Evolutionary conservation across 2,888 invertebrate species (phyloP).

Genomic region (Steromphala cineraria): DNA sequence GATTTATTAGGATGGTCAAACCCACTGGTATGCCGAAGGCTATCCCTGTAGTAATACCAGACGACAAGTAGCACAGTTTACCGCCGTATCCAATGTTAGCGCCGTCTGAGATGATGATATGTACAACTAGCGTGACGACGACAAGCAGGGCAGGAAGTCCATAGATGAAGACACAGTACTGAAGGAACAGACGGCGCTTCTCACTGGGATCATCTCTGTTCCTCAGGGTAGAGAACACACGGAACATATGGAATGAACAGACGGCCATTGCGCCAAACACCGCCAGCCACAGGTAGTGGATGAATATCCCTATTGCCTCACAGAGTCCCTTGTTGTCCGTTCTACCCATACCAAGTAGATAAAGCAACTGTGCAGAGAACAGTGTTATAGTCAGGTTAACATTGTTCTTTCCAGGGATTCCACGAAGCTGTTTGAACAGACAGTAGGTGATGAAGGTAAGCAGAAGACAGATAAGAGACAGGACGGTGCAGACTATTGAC

Average conservation of each 20-base stretch:
- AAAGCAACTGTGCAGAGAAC: conserved; percentile 35
- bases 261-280: conserved; percentile 43
- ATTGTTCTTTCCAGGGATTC: conserved; percentile 43
- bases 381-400: conserved; percentile 35
- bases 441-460: conserved; percentile 34
- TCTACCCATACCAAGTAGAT: conserved; percentile 25
- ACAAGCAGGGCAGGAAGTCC: conserved; percentile 35
- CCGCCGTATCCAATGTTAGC: conserved; percentile 38
- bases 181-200: conserved; percentile 25
- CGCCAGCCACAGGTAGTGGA: conserved; percentile 45
- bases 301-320: conserved; percentile 34
- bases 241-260: conserved; percentile 46
- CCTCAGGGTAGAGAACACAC: conserved; percentile 33
- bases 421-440: conserved; percentile 32
- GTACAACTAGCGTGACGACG: conserved; percentile 20
- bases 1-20: conserved; percentile 29
- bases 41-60: conserved; percentile 24
- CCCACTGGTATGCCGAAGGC: conserved; percentile 35
- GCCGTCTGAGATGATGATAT: conserved; percentile 31
- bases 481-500: conserved; percentile 29
- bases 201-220: conserved; percentile 13
- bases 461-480: conserved; percentile 35
- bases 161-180: conserved; percentile 37
- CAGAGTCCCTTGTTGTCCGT: conserved; percentile 28
- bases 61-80: conserved; percentile 32